phyloP scores from a whole-genome alignment of 92 coral and sea anemone genomes.

The Parazoanthus swiftii region DNA sequence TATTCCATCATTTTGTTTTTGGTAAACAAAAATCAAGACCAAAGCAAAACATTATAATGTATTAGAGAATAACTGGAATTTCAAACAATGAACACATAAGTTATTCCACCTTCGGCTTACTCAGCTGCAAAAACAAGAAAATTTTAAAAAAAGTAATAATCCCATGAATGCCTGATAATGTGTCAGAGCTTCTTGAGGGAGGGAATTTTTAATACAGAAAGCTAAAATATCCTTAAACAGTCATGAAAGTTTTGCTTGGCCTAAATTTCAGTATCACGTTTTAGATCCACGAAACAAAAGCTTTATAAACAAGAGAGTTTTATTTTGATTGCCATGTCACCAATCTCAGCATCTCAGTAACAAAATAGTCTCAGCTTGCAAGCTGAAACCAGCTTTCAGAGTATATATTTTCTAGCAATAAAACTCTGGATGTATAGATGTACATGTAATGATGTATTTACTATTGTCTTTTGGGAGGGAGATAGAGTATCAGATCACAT shows the following conservation, averaged over 20 bases:
- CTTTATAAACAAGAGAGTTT: neutral
- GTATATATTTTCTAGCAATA: neutral
- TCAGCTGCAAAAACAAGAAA: constrained; percentile 6
- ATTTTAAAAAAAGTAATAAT: neutral
- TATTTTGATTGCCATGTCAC: constrained; percentile 30
- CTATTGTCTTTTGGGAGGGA: neutral
- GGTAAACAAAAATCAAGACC: neutral
- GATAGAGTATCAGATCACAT: neutral
- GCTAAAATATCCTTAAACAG: neutral
- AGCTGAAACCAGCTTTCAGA: constrained; percentile 17
- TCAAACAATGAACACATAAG: too few species aligned
- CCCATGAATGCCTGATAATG: neutral
- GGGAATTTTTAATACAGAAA: neutral
- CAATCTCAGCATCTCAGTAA: neutral
- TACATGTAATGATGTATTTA: neutral
- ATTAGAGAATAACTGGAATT: neutral
- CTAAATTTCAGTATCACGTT: neutral
- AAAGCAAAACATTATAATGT: neutral
- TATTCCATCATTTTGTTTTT: too few species aligned
- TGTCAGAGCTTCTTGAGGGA: neutral
- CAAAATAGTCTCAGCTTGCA: neutral
- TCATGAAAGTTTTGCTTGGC: too few species aligned
- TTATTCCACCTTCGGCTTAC: neutral
- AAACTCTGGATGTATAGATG: neutral
- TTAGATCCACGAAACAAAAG: neutral